Percentiles rank a stretch among this genome's conserved stretches.
Conservation (phyloP, 2,113 vertebrate genomes). For the Oxyura jamaicensis region DNA sequence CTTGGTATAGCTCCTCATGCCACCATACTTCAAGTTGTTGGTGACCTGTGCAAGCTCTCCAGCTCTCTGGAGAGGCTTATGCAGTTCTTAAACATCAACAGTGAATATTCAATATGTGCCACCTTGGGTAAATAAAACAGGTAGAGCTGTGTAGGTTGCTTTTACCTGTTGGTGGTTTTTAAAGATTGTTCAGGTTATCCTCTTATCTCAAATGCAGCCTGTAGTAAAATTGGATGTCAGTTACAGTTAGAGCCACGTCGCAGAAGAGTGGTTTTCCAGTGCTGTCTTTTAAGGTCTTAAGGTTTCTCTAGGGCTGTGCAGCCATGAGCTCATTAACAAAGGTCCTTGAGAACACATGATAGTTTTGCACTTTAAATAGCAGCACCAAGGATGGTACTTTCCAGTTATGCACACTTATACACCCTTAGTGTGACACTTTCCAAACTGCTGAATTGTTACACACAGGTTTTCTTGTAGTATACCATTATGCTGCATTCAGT, state of each 20-base stretch:
- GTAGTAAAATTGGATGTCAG: neutral
- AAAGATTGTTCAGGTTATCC: neutral
- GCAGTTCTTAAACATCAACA: neutral
- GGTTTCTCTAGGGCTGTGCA: neutral
- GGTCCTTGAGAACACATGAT: rapidly evolving
- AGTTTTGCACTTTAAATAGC: neutral
- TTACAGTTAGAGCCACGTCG: neutral
- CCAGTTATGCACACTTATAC: neutral
- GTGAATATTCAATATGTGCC: neutral
- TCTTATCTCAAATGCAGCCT: neutral
- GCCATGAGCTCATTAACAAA: neutral
- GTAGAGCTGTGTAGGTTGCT: neutral
- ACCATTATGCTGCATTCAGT: neutral
- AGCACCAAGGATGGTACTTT: neutral
- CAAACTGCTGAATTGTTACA: neutral
- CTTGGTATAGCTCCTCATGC: neutral
- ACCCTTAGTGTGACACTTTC: neutral
- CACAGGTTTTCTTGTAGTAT: neutral
- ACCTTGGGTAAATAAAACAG: neutral
- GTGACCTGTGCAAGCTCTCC: neutral
- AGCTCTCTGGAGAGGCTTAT: neutral
- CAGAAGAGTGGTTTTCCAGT: neutral
- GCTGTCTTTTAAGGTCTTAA: neutral
- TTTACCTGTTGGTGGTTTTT: neutral
- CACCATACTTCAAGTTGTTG: neutral